These are phyloP conservation scores for Thunnus thynnus DNA, from an alignment of 2,113 vertebrate genomes.

Conservation along the genomic window DNA sequence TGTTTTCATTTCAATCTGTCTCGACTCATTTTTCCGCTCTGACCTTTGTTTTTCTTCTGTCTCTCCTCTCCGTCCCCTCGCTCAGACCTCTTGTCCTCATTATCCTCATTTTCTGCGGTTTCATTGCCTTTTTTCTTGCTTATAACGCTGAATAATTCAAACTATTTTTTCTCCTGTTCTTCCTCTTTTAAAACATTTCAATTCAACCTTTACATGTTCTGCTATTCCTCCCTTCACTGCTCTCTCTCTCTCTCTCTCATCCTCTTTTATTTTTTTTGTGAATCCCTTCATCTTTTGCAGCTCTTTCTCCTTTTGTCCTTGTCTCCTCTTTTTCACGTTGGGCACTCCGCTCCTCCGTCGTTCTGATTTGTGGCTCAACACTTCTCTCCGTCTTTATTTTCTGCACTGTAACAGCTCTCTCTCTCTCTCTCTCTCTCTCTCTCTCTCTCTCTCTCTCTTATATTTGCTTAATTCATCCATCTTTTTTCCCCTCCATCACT, in stretches of 20 bases:
- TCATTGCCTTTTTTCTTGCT: too few species aligned
- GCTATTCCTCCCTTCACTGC: not conserved
- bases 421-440: not conserved
- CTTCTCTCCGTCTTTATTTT: constrained; percentile 25
- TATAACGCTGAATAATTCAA: too few species aligned
- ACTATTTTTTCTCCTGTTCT: not conserved
- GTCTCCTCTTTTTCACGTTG: not conserved
- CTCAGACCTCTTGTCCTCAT: too few species aligned
- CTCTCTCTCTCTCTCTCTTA: not conserved
- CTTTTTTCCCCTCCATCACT: not conserved
- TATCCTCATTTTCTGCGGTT: too few species aligned
- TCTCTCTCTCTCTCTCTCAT: not conserved
- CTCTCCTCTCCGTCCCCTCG: too few species aligned
- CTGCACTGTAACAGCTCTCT: constrained; percentile 22
- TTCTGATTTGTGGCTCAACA: not conserved
- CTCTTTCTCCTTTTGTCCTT: not conserved
- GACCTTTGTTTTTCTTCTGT: too few species aligned
- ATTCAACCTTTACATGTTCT: not conserved
- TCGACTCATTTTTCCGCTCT: too few species aligned
- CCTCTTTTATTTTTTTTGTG: not conserved
- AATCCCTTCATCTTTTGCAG: not conserved
- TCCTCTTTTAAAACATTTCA: not conserved
- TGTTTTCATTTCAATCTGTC: too few species aligned
- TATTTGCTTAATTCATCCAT: constrained; percentile 33
- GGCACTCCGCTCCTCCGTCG: not conserved